These are phyloP conservation scores for Epicauta chinensis DNA, from an alignment of 1,140 invertebrate genomes.

Conservation along the genomic window DNA sequence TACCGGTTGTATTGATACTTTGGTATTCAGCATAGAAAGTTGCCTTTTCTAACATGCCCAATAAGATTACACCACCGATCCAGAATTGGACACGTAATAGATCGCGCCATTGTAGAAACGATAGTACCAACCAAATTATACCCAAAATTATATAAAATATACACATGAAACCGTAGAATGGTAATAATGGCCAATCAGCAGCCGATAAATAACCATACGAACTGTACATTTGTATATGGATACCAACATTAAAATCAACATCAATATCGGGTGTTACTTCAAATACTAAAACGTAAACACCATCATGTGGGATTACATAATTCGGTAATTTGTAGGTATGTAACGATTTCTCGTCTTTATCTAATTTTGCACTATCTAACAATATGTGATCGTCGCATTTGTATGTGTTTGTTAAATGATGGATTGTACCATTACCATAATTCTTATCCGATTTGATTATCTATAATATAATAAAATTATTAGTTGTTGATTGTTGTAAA, in stretches of 20 bases:
- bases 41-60: constrained; percentile 81
- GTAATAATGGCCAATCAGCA: constrained; percentile 64
- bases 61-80: constrained; percentile 83
- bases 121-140: constrained; percentile 77
- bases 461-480: constrained; percentile 7
- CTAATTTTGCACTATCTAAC: constrained; percentile 24
- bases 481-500: not conserved
- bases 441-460: constrained; percentile 14
- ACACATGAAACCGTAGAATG: constrained; percentile 89
- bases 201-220: constrained; percentile 68
- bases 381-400: constrained; percentile 35
- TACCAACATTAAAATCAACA: constrained; percentile 44
- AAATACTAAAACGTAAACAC: constrained; percentile 50
- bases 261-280: constrained; percentile 22
- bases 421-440: not conserved
- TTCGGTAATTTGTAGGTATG: constrained; percentile 35
- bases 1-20: constrained; percentile 68
- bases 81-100: constrained; percentile 91
- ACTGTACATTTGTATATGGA: constrained; percentile 59
- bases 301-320: constrained; percentile 46
- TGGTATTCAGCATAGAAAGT: constrained; percentile 88
- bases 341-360: constrained; percentile 16
- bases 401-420: constrained; percentile 19
- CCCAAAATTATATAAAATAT: constrained; percentile 77
- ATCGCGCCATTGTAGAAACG: constrained; percentile 82